These are phyloP conservation scores for Orientallactaga sibirica DNA, from an alignment of 2,797 vertebrate genomes.

Conservation along the genomic window DNA sequence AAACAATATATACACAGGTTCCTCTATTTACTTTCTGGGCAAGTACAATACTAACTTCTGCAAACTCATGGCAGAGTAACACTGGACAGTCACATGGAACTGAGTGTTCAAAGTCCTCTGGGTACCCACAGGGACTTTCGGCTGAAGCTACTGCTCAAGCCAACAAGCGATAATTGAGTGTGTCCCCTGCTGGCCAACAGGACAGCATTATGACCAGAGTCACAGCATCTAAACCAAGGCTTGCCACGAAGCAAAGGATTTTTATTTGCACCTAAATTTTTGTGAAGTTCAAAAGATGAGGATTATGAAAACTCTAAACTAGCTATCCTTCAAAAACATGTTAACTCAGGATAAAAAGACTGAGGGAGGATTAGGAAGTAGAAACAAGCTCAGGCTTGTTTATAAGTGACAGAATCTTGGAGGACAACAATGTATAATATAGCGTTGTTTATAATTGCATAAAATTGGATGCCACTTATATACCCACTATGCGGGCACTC, in stretches of 20 bases:
- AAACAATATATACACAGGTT: not conserved
- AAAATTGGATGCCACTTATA: not conserved
- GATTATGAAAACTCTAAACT: not conserved
- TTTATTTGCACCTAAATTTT: not conserved
- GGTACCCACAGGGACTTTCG: not conserved
- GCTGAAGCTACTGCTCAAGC: not conserved
- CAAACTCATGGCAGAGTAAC: not conserved
- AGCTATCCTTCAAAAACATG: constrained; percentile 17
- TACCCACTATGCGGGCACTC: not conserved
- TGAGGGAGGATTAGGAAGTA: not conserved
- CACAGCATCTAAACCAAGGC: not conserved
- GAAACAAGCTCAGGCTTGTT: not conserved
- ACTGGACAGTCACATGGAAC: not conserved
- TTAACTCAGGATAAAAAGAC: not conserved
- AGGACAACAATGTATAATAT: not conserved
- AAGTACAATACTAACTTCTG: not conserved
- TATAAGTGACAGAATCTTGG: not conserved
- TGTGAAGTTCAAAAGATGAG: not conserved
- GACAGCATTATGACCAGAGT: not conserved
- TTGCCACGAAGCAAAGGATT: not conserved
- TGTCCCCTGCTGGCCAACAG: not conserved
- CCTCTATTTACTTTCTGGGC: not conserved
- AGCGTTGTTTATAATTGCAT: not conserved
- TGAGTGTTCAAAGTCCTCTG: not conserved
- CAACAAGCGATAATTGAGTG: not conserved